Evolutionary conservation across 1,140 invertebrate genomes (phyloP).

Genomic region (Gonioctena quinquepunctata): DNA sequence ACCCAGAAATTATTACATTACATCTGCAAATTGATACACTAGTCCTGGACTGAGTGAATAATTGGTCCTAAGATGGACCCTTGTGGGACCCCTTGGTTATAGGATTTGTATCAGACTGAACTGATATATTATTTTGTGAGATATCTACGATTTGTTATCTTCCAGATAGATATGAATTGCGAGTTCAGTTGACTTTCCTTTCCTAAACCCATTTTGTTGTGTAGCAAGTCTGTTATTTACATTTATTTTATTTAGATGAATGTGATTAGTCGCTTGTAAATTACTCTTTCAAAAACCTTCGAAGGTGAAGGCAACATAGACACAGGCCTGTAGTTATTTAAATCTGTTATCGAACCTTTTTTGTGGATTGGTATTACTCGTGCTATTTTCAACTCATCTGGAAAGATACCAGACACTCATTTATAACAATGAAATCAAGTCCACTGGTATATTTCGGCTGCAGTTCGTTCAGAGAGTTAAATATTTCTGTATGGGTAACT

Average conservation of each 20-base stretch:
- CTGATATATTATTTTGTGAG: too few species aligned
- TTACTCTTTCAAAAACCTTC: too few species aligned
- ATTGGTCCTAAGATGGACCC: too few species aligned
- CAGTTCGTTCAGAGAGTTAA: not conserved
- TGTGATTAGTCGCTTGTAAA: constrained; percentile 5
- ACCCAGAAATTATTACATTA: not conserved
- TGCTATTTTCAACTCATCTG: too few species aligned
- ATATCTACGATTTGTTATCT: not conserved
- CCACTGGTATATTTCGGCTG: not conserved
- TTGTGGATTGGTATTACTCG: too few species aligned
- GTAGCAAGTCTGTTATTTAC: not conserved
- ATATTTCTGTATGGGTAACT: not conserved
- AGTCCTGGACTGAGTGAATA: not conserved
- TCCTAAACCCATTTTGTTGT: not conserved
- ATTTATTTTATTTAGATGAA: too few species aligned
- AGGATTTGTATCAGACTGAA: too few species aligned
- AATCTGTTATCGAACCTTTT: too few species aligned
- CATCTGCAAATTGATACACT: not conserved
- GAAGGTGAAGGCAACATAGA: too few species aligned
- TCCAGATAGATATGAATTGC: not conserved
- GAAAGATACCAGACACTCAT: too few species aligned
- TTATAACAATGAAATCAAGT: too few species aligned
- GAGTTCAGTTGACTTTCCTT: not conserved
- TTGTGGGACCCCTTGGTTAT: not conserved
- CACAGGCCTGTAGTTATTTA: too few species aligned